phyloP scores from a whole-genome alignment of 2,888 invertebrate genomes.

The Diarsia brunnea region DNA sequence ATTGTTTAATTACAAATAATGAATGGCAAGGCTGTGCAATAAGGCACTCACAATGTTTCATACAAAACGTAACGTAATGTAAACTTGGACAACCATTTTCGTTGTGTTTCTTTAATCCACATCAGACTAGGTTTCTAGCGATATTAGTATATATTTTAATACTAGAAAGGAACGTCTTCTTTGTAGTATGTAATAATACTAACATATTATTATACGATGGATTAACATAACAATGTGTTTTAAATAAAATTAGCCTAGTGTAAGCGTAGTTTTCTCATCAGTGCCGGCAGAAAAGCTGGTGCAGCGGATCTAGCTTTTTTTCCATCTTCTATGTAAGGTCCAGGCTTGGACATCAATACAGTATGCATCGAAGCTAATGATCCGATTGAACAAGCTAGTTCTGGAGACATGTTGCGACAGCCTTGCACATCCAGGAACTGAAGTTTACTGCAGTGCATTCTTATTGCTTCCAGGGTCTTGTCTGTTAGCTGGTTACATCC shows the following conservation, averaged over 20 bases:
- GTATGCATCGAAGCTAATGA: conserved; percentile 84
- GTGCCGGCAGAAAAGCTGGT: conserved; percentile 83
- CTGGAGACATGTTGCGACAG: conserved; percentile 87
- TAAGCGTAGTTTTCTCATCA: conserved; percentile 84
- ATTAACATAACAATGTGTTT: no score
- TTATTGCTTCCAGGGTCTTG: conserved; percentile 88
- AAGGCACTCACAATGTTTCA: conserved; percentile 14
- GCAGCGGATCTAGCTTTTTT: conserved; percentile 82
- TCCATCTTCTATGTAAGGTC: conserved; percentile 84
- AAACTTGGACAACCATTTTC: not conserved
- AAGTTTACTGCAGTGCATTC: conserved; percentile 86
- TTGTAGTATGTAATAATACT: no score
- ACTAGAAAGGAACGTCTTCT: no score
- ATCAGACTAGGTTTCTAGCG: not conserved
- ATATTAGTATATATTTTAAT: not conserved
- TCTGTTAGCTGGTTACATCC: conserved; percentile 92
- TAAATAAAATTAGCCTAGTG: conserved; percentile 68
- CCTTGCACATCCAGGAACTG: conserved; percentile 91
- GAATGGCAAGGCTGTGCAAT: conserved; percentile 25
- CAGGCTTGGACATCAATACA: conserved; percentile 86
- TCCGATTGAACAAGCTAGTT: conserved; percentile 85
- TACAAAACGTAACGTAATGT: not conserved
- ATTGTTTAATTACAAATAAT: not conserved
- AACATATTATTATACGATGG: no score
- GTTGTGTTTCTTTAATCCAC: conserved; percentile 8